Evolutionary conservation across 2,888 invertebrate species (phyloP).

Genomic region (Idaea biselata): DNA sequence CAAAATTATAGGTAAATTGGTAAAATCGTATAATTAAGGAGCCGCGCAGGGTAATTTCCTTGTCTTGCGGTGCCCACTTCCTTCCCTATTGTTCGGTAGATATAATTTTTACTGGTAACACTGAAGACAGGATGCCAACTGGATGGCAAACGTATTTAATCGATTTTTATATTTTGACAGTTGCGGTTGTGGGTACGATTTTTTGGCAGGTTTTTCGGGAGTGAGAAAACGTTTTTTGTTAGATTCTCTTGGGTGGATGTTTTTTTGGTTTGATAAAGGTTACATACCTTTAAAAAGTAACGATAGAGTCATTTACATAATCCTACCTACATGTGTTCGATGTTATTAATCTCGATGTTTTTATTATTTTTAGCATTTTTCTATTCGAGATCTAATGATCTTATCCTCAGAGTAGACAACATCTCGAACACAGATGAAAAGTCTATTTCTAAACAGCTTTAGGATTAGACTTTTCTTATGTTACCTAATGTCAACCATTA

Average conservation of each 20-base stretch:
- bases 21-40: slow-evolving; percentile 73
- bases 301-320: not conserved
- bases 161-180: slow-evolving; percentile 75
- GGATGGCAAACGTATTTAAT: slow-evolving; percentile 55
- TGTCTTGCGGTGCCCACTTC: slow-evolving; percentile 72
- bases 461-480: too few relatives aligned
- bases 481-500: too few relatives aligned
- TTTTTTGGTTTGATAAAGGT: not conserved
- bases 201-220: slow-evolving; percentile 35
- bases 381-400: too few relatives aligned
- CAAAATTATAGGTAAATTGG: slow-evolving; percentile 72
- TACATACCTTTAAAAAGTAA: not conserved
- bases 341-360: too few relatives aligned
- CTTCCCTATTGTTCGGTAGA: slow-evolving; percentile 68
- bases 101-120: slow-evolving; percentile 31
- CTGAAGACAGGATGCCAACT: slow-evolving; percentile 47
- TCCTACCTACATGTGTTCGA: too few relatives aligned
- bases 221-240: slow-evolving; percentile 27
- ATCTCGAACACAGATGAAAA: too few relatives aligned
- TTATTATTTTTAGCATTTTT: too few relatives aligned
- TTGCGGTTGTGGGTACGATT: slow-evolving; percentile 64
- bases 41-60: slow-evolving; percentile 61
- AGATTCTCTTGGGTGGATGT: slow-evolving; percentile 13
- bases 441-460: too few relatives aligned
- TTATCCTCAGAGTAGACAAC: too few relatives aligned